Evolutionary conservation across 2,113 vertebrate genomes (phyloP).

Genomic region (Psophia crepitans): DNA sequence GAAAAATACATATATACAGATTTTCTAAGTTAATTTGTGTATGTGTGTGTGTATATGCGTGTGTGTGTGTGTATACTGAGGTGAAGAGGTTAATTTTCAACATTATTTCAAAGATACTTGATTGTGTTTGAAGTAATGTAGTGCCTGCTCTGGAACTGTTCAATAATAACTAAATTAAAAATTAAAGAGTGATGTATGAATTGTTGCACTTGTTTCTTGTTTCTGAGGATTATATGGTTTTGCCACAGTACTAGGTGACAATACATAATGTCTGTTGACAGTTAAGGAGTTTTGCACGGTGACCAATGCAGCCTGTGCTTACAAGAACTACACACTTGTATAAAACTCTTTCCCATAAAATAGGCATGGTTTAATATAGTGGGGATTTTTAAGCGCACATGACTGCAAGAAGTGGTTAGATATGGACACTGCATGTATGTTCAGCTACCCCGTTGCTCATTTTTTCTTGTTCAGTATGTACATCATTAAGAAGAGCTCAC

Average conservation of each 20-base stretch:
- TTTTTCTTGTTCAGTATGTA: neutral
- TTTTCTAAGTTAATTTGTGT: slow-evolving; percentile 66
- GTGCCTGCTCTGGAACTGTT: slow-evolving; percentile 58
- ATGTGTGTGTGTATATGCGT: neutral
- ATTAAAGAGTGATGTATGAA: slow-evolving; percentile 47
- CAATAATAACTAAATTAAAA: slow-evolving; percentile 61
- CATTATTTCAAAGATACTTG: slow-evolving; percentile 59
- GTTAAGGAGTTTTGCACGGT: neutral
- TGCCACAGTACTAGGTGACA: neutral
- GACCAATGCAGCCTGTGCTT: neutral
- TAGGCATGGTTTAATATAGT: neutral
- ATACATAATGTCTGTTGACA: neutral
- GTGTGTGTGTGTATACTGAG: neutral
- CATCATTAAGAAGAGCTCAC: neutral
- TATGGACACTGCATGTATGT: neutral
- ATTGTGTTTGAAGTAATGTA: slow-evolving; percentile 61
- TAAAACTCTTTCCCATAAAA: neutral
- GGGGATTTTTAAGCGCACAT: neutral
- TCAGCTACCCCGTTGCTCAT: neutral
- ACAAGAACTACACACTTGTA: neutral
- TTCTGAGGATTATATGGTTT: slow-evolving; percentile 18
- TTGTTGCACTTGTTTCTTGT: slow-evolving; percentile 62
- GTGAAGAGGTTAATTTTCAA: slow-evolving; percentile 54
- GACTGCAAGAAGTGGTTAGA: neutral
- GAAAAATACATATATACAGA: slow-evolving; percentile 44